phyloP scores from a whole-genome alignment of 2,113 vertebrate species.

The Chamaetylas fuelleborni region DNA sequence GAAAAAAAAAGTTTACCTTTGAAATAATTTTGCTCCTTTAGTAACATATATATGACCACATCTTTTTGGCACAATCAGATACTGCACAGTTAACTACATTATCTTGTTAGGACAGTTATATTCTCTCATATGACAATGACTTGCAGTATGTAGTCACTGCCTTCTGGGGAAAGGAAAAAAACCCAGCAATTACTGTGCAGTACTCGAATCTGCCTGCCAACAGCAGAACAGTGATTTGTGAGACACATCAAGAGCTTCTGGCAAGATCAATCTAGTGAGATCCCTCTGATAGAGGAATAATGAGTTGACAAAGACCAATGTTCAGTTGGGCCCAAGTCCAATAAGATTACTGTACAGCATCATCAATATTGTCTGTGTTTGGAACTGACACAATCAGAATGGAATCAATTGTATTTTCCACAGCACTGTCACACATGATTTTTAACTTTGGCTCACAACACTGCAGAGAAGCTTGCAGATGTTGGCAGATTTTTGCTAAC shows the following conservation, averaged over 20 bases:
- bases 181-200: constrained; percentile 77
- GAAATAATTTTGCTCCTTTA: constrained; percentile 30
- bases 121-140: constrained; percentile 72
- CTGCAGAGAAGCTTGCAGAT: constrained; percentile 73
- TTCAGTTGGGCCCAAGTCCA: constrained; percentile 79
- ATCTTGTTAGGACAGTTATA: constrained; percentile 66
- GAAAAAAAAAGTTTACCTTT: not conserved
- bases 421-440: constrained; percentile 79
- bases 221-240: constrained; percentile 81
- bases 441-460: constrained; percentile 76
- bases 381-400: constrained; percentile 79
- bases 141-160: constrained; percentile 70
- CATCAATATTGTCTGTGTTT: constrained; percentile 82
- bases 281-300: constrained; percentile 82
- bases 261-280: constrained; percentile 80
- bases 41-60: not conserved
- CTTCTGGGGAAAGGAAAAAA: constrained; percentile 64
- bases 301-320: constrained; percentile 82
- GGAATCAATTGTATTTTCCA: constrained; percentile 79
- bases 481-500: constrained; percentile 77
- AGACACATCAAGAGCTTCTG: constrained; percentile 78
- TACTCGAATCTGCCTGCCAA: constrained; percentile 82
- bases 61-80: constrained; percentile 41
- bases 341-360: constrained; percentile 79
- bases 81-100: constrained; percentile 39